These are phyloP conservation scores for Brachyptera risi DNA, from an alignment of 2,888 invertebrate species.

Conservation along the genomic window DNA sequence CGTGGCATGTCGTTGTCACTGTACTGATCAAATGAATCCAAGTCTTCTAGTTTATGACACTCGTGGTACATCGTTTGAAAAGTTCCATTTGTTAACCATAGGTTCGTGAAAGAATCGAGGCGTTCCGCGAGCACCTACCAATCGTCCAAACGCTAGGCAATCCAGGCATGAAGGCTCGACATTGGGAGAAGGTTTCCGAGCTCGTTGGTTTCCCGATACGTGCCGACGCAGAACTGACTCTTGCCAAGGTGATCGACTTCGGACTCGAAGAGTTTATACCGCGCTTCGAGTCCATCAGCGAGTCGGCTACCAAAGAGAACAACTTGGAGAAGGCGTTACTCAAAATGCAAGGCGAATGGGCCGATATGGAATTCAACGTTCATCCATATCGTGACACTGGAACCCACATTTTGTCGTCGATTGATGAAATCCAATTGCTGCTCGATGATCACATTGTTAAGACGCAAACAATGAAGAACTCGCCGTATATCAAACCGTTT, in stretches of 20 bases:
- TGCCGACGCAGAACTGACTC: constrained; percentile 71
- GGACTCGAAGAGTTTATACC: constrained; percentile 82
- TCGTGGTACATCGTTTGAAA: not conserved
- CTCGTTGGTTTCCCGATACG: constrained; percentile 90
- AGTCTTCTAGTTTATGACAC: not conserved
- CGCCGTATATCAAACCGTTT: constrained; percentile 94
- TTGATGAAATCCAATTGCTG: constrained; percentile 90
- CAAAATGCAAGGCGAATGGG: constrained; percentile 91
- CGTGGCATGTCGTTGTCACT: too few relatives aligned
- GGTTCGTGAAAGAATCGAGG: constrained; percentile 71
- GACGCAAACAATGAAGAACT: constrained; percentile 96
- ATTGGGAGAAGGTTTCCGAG: constrained; percentile 94
- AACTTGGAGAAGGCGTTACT: constrained; percentile 82
- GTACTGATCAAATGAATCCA: not conserved
- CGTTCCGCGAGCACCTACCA: constrained; percentile 83
- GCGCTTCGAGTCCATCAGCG: constrained; percentile 87
- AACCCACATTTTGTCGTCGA: constrained; percentile 80
- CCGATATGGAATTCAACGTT: constrained; percentile 68
- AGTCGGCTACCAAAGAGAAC: constrained; percentile 94
- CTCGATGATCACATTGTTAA: constrained; percentile 95
- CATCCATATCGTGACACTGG: constrained; percentile 82
- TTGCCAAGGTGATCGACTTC: constrained; percentile 85
- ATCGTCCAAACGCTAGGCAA: constrained; percentile 92
- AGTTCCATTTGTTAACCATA: constrained; percentile 40
- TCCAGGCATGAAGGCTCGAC: constrained; percentile 86